Evolutionary conservation across 2,113 vertebrate species (phyloP).

Genomic region (Australoheros scitulus): DNA sequence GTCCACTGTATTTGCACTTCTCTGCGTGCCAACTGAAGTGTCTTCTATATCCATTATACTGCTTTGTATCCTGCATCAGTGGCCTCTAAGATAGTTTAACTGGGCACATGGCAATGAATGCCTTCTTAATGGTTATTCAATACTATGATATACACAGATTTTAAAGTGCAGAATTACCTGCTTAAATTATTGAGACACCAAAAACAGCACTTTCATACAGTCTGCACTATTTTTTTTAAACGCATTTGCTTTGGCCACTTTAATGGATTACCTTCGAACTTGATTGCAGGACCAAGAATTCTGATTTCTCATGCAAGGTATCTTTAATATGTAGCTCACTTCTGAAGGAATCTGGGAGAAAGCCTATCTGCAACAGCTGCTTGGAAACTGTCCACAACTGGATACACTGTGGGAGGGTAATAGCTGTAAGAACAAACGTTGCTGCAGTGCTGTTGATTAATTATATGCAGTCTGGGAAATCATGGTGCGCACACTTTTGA

Average conservation of each 20-base stretch:
- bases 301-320: not conserved
- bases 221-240: slow-evolving; percentile 46
- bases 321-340: slow-evolving; percentile 9
- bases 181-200: slow-evolving; percentile 16
- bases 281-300: not conserved
- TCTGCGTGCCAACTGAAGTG: slow-evolving; percentile 11
- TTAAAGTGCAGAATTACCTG: slow-evolving; percentile 6
- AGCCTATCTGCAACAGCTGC: slow-evolving; percentile 45
- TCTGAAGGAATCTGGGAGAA: slow-evolving; percentile 28
- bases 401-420: slow-evolving; percentile 38
- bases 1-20: too few species aligned
- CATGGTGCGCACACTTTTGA: slow-evolving; percentile 21
- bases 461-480: slow-evolving; percentile 34
- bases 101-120: slow-evolving; percentile 24
- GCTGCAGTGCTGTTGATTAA: slow-evolving; percentile 37
- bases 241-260: not conserved
- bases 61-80: slow-evolving; percentile 6
- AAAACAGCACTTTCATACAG: not conserved
- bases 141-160: not conserved
- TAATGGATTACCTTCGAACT: not conserved
- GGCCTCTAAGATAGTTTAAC: slow-evolving; percentile 23
- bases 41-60: not conserved
- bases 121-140: slow-evolving; percentile 28
- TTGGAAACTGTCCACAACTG: slow-evolving; percentile 42
- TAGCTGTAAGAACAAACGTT: slow-evolving; percentile 49